These are phyloP conservation scores for Eidolon helvum DNA, from an alignment of 2,113 vertebrate genomes.

Conservation along the genomic window DNA sequence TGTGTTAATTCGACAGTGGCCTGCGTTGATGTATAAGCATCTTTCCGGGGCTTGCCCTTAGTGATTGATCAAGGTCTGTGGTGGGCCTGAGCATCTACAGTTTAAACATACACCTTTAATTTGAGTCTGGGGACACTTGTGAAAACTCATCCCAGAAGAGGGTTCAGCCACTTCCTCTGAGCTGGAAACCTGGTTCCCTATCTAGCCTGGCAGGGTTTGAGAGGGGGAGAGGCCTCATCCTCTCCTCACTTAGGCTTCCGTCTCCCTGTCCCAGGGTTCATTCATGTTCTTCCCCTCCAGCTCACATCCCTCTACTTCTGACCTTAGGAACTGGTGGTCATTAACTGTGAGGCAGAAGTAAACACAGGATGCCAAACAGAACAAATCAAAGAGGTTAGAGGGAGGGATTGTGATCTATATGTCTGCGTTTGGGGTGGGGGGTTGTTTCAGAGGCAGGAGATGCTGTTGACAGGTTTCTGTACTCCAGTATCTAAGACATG, in stretches of 20 bases:
- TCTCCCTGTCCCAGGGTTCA: background rate
- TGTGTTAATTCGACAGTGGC: conserved; percentile 52
- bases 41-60: background rate
- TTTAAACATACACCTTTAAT: background rate
- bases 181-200: background rate
- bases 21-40: background rate
- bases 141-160: background rate
- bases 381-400: background rate
- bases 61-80: background rate
- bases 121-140: background rate
- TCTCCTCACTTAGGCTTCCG: background rate
- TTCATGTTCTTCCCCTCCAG: background rate
- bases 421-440: background rate
- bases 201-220: background rate
- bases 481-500: background rate
- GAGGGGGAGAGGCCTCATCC: background rate
- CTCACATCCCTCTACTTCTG: background rate
- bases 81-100: background rate
- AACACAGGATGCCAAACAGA: background rate
- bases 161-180: background rate
- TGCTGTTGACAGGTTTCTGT: background rate
- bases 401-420: background rate
- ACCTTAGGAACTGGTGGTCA: background rate
- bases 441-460: background rate
- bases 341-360: background rate